Percentiles rank a stretch among this genome's conserved stretches.
phyloP scores from a whole-genome alignment of 1,140 invertebrate species.

The Lethrus apterus region DNA sequence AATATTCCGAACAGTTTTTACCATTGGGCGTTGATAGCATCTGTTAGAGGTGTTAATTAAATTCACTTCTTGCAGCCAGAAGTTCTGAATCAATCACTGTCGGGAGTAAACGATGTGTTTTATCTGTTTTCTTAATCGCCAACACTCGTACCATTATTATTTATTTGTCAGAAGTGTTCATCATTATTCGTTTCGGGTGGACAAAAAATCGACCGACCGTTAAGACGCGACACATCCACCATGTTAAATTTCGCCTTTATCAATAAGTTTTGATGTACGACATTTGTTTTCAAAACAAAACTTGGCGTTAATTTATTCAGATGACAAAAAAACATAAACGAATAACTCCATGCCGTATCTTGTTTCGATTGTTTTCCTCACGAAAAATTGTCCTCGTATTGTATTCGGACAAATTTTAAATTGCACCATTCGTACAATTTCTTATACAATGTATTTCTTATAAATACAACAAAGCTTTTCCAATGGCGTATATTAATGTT shows the following conservation, averaged over 20 bases:
- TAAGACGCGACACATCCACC: constrained; percentile 18
- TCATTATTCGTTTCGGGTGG: constrained; percentile 19
- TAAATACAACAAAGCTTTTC: no score
- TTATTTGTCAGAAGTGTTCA: constrained; percentile 22
- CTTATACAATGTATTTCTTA: no score
- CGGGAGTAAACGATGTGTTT: constrained; percentile 23
- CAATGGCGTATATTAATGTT: no score
- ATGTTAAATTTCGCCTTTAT: constrained; percentile 23
- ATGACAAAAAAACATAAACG: constrained; percentile 7
- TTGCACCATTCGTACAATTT: no score
- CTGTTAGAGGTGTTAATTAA: constrained; percentile 25
- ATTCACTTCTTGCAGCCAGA: constrained; percentile 20
- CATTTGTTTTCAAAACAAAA: constrained; percentile 23
- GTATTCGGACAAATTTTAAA: no score
- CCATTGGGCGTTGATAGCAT: constrained; percentile 18
- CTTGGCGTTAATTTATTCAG: constrained; percentile 18
- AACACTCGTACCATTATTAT: constrained; percentile 26
- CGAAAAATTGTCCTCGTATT: no score
- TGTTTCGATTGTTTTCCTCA: no score
- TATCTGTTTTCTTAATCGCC: constrained; percentile 28
- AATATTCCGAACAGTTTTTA: not conserved
- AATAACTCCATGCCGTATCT: no score
- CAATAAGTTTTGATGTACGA: constrained; percentile 22
- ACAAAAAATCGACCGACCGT: constrained; percentile 21
- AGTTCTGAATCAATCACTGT: constrained; percentile 26